A percentile compares a stretch with the other conserved stretches of the same genome.
phyloP scores from a whole-genome alignment of 2,797 vertebrate species.

The Melanotaenia nigrans region DNA sequence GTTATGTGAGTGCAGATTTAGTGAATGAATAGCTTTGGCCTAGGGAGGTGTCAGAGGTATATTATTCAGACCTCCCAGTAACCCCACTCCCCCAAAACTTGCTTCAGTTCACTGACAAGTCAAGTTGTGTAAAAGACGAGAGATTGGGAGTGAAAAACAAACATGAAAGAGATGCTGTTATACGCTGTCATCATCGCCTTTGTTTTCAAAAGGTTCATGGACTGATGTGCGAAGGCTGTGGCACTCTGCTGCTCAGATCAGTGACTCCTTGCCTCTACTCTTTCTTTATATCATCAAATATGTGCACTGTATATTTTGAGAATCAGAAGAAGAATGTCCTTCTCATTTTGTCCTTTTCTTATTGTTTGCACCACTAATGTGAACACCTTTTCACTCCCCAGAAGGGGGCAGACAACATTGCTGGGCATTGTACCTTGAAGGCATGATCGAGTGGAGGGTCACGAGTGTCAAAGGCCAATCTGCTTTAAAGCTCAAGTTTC shows the following conservation, averaged over 20 bases:
- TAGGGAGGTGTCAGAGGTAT: constrained; percentile 63
- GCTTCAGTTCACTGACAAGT: constrained; percentile 67
- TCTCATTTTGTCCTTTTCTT: constrained; percentile 10
- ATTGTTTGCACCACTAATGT: constrained; percentile 23
- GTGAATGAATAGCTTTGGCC: constrained; percentile 57
- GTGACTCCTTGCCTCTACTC: constrained; percentile 53
- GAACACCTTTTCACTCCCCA: constrained; percentile 13
- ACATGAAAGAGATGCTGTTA: constrained; percentile 49
- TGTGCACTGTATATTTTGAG: constrained; percentile 31
- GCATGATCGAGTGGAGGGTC: constrained; percentile 6
- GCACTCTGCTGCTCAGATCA: constrained; percentile 61
- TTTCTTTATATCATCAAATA: constrained; percentile 40
- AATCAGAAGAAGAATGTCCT: constrained; percentile 12
- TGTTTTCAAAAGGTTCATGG: constrained; percentile 58
- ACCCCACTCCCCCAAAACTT: constrained; percentile 39
- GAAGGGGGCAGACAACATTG: constrained; percentile 73
- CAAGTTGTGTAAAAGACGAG: constrained; percentile 34
- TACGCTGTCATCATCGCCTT: constrained; percentile 48
- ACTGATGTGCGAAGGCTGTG: constrained; percentile 60
- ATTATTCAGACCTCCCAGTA: constrained; percentile 57
- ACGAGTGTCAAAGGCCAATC: constrained; percentile 42
- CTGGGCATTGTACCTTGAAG: constrained; percentile 70
- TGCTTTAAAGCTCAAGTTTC: constrained; percentile 47
- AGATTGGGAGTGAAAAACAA: constrained; percentile 23
- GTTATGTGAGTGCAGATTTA: constrained; percentile 66